Percentiles rank a stretch among this genome's conserved stretches.
phyloP scores from a whole-genome alignment of 2,113 vertebrate species.

The Caloenas nicobarica region DNA sequence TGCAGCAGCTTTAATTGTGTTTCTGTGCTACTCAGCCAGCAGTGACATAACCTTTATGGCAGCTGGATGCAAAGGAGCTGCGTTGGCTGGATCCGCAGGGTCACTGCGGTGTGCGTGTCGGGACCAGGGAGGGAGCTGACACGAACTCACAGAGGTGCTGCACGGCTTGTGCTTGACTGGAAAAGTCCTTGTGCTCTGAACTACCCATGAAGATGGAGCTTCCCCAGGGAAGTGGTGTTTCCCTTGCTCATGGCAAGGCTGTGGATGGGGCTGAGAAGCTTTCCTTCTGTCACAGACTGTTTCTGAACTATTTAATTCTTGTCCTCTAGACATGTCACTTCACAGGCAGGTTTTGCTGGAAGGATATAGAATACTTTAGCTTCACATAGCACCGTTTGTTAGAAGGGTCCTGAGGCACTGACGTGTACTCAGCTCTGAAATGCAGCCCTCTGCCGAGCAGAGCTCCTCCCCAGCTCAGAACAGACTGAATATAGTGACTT shows the following conservation, averaged over 20 bases:
- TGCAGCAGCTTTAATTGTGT: rapidly evolving
- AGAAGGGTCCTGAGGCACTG: not conserved
- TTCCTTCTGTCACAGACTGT: not conserved
- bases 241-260: not conserved
- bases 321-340: rapidly evolving
- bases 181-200: not conserved
- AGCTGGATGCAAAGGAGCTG: not conserved
- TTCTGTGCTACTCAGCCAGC: not conserved
- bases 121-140: rapidly evolving
- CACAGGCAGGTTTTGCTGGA: not conserved
- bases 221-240: not conserved
- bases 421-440: not conserved
- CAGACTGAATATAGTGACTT: not conserved
- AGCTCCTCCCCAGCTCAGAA: slow-evolving; percentile 1
- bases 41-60: not conserved
- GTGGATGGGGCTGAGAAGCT: not conserved
- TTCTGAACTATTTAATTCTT: not conserved
- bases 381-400: not conserved
- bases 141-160: not conserved
- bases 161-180: not conserved
- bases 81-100: not conserved
- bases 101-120: rapidly evolving
- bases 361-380: not conserved
- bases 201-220: not conserved
- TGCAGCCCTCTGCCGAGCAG: not conserved